Conservation (phyloP, 1,140 invertebrate species). For the Acromyrmex charruanus region DNA sequence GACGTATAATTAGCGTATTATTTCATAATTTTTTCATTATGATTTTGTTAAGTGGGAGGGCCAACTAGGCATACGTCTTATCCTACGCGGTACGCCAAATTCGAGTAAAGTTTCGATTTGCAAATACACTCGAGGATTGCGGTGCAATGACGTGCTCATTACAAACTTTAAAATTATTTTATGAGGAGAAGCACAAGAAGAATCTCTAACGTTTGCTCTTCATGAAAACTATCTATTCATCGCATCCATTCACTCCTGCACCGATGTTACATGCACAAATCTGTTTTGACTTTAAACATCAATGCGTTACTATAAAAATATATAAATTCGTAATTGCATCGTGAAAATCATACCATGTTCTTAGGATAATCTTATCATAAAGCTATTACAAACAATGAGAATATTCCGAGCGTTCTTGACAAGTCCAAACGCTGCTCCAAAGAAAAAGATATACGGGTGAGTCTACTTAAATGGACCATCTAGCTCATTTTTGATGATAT, state of each 20-base stretch:
- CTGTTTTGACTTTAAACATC: slow-evolving; percentile 58
- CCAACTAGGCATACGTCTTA: background rate
- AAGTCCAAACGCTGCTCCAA: background rate
- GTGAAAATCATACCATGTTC: background rate
- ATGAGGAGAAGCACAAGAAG: too few relatives aligned
- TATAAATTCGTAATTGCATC: background rate
- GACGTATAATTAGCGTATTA: too few relatives aligned
- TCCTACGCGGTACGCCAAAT: background rate
- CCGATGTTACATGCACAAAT: slow-evolving; percentile 42
- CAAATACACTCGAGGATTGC: slow-evolving; percentile 27
- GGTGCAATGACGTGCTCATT: slow-evolving; percentile 12
- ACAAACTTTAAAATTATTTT: background rate
- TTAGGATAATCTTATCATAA: slow-evolving; percentile 14
- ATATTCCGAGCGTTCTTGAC: slow-evolving; percentile 7
- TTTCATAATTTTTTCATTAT: too few relatives aligned
- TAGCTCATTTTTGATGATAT: too few relatives aligned
- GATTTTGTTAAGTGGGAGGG: too few relatives aligned
- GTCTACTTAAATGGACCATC: too few relatives aligned
- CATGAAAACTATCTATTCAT: slow-evolving; percentile 68
- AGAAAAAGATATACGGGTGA: too few relatives aligned
- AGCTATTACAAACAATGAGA: background rate
- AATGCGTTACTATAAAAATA: background rate
- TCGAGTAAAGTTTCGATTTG: slow-evolving; percentile 8
- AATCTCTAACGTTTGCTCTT: slow-evolving; percentile 53
- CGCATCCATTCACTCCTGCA: slow-evolving; percentile 42